Base-by-base conservation (phyloP, 2,888 invertebrate genomes). In the Noctua janthina region DNA sequence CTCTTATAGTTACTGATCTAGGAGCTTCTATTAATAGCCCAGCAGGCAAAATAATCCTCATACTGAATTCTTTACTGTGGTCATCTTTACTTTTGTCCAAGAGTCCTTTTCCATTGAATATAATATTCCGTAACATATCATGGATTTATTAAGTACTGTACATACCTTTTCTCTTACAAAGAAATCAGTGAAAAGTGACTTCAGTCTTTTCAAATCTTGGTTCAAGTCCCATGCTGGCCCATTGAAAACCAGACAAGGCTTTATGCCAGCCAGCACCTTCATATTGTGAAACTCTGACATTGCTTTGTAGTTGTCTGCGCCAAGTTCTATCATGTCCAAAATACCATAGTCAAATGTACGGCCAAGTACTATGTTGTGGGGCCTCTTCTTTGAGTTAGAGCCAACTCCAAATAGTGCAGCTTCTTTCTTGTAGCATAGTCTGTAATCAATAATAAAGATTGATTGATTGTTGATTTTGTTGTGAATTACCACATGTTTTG, bases 261-360 rank as follows among this genome's bases (percentile, higher is more conserved):
- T 99, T 0, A 98, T 97, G 10, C 99, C 99, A 8, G 98, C 95
- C 0, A 98, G 95, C 49, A 98, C 98, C 94, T 98, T 99, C 76
- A 98, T 98, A 78, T 97, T 98, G 84, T 98, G 98, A 91, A 99
- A 99, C 69, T 98, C 98, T 35, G 97, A 96, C 94, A 99, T 97
- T 0, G 98, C 97, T 93, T 98, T 98, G 93, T 98, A 99, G 77
- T 98, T 97, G 76, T 99, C 98, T 43, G 99, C 97, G 20, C 99
- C 99, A 78, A 99, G 97, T 95, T 99, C 99, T 79, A 99, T 97
- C 99, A 99, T 99, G 93, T 99, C 99, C 79, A 99, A 96, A 54
- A 99, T 96, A 79, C 98, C 98, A 91, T 98, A 98, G 94, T 99
- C 99, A 95, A 98, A 99, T 92, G 98, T 98, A 88, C 99, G 97